Evolutionary conservation across 1,140 invertebrate species (phyloP).

Genomic region (Ericerus pela): DNA sequence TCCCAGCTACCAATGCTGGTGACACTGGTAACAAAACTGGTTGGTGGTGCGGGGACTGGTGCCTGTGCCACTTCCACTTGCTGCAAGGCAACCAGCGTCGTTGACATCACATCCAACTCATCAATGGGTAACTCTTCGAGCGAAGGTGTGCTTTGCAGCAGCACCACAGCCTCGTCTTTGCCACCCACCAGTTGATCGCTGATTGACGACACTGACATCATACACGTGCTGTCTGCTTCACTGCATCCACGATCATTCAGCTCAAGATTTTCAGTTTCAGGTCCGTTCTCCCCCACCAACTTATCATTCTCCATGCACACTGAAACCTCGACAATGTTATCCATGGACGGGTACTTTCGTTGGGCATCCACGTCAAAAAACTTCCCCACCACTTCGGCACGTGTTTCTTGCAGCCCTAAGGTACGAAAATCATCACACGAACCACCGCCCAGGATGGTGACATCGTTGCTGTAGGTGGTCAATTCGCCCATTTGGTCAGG

Average conservation of each 20-base stretch:
- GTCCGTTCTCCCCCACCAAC: too few relatives aligned
- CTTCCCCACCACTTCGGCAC: background rate
- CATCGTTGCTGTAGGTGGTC: slow-evolving; percentile 6
- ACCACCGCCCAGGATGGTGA: background rate
- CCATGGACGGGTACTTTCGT: background rate
- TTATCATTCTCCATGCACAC: background rate
- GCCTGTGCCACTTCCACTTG: slow-evolving; percentile 26
- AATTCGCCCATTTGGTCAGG: slow-evolving; percentile 72
- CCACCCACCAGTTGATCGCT: background rate
- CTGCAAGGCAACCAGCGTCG: slow-evolving; percentile 25
- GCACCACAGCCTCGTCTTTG: background rate
- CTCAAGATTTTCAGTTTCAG: too few relatives aligned
- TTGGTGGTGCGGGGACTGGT: slow-evolving; percentile 32
- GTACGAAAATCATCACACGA: background rate
- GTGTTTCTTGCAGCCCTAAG: background rate
- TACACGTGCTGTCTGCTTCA: slow-evolving; percentile 18
- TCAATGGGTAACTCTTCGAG: slow-evolving; percentile 66
- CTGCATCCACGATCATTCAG: slow-evolving; percentile 9
- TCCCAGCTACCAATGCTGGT: slow-evolving; percentile 73
- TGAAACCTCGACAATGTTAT: background rate
- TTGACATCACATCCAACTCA: slow-evolving; percentile 31
- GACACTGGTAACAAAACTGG: slow-evolving; percentile 64
- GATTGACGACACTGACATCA: slow-evolving; percentile 33
- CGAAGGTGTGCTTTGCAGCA: slow-evolving; percentile 46
- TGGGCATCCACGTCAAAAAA: background rate